Evolutionary conservation across 2,113 vertebrate genomes (phyloP).

Genomic region (Oryzias melastigma): DNA sequence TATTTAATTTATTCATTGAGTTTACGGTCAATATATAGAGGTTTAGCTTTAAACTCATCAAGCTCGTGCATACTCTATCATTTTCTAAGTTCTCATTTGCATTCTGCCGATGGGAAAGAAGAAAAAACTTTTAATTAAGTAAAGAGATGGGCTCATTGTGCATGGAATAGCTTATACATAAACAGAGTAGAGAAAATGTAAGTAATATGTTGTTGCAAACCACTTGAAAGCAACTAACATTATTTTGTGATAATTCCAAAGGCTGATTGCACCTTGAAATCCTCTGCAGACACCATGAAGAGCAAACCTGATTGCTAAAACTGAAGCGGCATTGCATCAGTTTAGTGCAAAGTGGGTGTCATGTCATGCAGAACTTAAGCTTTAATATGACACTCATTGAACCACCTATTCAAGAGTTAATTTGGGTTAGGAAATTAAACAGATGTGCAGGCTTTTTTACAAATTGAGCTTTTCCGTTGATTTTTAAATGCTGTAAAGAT

Average conservation of each 20-base stretch:
- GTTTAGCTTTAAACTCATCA: background rate
- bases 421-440: slow-evolving; percentile 26
- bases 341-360: slow-evolving; percentile 44
- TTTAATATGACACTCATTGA: slow-evolving; percentile 49
- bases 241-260: slow-evolving; percentile 6
- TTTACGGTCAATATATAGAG: too few relatives aligned
- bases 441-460: slow-evolving; percentile 11
- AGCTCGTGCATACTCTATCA: background rate
- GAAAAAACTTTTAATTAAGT: too few relatives aligned
- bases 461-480: slow-evolving; percentile 15
- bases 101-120: too few relatives aligned
- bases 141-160: too few relatives aligned
- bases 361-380: slow-evolving; percentile 43
- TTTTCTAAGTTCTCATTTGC: background rate
- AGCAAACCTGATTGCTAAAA: slow-evolving; percentile 58
- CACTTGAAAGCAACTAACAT: too few relatives aligned
- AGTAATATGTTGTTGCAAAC: too few relatives aligned
- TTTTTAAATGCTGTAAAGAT: slow-evolving; percentile 2
- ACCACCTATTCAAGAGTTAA: slow-evolving; percentile 26
- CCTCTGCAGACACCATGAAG: slow-evolving; percentile 31
- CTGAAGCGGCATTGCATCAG: slow-evolving; percentile 63
- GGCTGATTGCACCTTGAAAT: slow-evolving; percentile 39
- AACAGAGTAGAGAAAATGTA: too few relatives aligned
- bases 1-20: background rate
- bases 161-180: too few relatives aligned